Evolutionary conservation across 2,113 vertebrate species (phyloP), one percentile per base, ranked within the genome.

Genomic region (Chlamydotis undulata): DNA sequence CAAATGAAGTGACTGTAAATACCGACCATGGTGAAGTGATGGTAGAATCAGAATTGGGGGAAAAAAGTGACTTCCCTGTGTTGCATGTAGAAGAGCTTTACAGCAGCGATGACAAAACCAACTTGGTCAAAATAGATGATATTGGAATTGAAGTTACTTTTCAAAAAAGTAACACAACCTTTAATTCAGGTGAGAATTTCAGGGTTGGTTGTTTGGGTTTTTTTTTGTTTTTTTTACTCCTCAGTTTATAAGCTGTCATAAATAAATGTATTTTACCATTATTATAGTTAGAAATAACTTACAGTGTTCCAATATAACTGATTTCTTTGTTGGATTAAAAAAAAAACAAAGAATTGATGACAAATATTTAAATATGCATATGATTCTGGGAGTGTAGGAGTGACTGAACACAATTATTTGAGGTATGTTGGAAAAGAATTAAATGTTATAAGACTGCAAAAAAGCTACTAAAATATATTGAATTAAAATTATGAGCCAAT

Each of bases 141-240:
- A n/a, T 7, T 59, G 31, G 76, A 16, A 47, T 4, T 87, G 53
- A 90, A 82, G 63, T 94, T 93, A 52, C 89, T 94, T 77, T 91
- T 63, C 86, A 91, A 57, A 94, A 89, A 83, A 93, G 52, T 89
- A 94, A 84, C 14, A 1, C 45, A 88, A 35, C 45, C 26, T 17
- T 52, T 56, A 77, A 86, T 87, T 49, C 53, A 97, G 98, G 98
- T 98, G 88, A 98, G 97, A 24, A 59, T 86, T 89, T 83, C 0
- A 43, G 41, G 41, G 41, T 39, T 41, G 41, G 41, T 43, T 43
- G 41, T 6, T 43, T 43, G 39, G 39, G 9, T 43, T 55, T 68
- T 28, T 16, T 63, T 37, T 19, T 3, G 13, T 17, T 41, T 31
- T 50, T 65, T 45, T 23, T 37, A 18, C n/a, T 50, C 16, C 76